phyloP scores from a whole-genome alignment of 2,888 invertebrate species.

The Drosophila quinaria region DNA sequence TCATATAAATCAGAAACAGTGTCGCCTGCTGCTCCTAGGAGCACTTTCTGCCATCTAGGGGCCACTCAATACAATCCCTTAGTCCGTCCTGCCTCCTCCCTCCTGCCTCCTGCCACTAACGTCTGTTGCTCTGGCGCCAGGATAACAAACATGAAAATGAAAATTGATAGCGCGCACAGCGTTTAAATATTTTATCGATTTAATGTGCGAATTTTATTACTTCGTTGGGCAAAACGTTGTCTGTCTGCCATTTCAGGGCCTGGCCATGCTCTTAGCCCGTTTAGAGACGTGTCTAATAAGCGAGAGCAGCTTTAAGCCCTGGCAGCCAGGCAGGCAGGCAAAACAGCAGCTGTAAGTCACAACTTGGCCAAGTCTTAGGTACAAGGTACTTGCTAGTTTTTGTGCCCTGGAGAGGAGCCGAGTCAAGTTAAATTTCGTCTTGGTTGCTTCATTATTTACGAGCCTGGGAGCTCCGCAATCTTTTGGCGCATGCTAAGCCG shows the following conservation, averaged over 20 bases:
- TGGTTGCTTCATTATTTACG: slow-evolving; percentile 55
- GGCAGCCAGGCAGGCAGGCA: slow-evolving; percentile 1
- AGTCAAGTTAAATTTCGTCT: background rate
- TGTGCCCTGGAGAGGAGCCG: slow-evolving; percentile 11
- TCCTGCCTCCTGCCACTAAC: background rate
- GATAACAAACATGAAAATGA: slow-evolving; percentile 68
- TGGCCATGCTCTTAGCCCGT: slow-evolving; percentile 3
- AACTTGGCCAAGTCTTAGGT: slow-evolving; percentile 7
- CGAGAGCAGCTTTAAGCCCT: slow-evolving; percentile 20
- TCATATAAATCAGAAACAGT: slow-evolving; percentile 59
- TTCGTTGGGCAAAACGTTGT: background rate
- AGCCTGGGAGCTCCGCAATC: slow-evolving; percentile 44
- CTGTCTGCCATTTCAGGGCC: background rate
- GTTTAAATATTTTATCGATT: slow-evolving; percentile 77
- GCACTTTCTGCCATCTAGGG: slow-evolving; percentile 33
- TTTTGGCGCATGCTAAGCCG: slow-evolving; percentile 63
- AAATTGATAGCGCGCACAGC: slow-evolving; percentile 74
- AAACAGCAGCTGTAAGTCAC: slow-evolving; percentile 23
- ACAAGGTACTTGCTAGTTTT: slow-evolving; percentile 9
- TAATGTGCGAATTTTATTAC: slow-evolving; percentile 55
- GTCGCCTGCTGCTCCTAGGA: slow-evolving; percentile 15
- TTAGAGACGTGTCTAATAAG: slow-evolving; percentile 27
- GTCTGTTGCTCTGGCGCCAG: slow-evolving; percentile 46
- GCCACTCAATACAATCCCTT: slow-evolving; percentile 34
- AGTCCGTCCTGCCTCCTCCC: background rate